phyloP scores from a whole-genome alignment of 2,113 vertebrate species.

The Patagioenas fasciata region DNA sequence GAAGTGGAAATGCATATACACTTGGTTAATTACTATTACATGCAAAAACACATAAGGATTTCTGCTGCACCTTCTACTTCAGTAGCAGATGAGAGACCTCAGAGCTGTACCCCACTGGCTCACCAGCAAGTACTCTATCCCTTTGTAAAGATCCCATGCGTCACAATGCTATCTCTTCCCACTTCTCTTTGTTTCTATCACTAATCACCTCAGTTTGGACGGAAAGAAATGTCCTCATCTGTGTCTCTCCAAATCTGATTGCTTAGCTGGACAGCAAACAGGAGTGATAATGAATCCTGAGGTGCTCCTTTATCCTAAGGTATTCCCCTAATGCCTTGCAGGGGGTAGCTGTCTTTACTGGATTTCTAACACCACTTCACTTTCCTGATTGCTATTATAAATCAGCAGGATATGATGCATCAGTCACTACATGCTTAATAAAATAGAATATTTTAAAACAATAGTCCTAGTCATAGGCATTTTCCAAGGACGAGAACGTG shows the following conservation, averaged over 20 bases:
- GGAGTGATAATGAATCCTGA: neutral
- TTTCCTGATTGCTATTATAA: neutral
- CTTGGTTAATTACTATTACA: neutral
- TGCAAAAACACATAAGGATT: neutral
- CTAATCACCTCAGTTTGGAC: neutral
- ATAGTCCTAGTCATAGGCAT: neutral
- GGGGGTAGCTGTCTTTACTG: neutral
- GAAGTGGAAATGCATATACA: neutral
- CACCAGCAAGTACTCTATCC: neutral
- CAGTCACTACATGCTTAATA: neutral
- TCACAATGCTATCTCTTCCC: neutral
- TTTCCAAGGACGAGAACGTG: neutral
- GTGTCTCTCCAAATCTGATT: neutral
- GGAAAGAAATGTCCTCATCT: neutral
- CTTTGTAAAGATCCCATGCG: neutral
- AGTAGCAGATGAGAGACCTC: neutral
- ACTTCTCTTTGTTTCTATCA: neutral
- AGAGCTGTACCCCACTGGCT: neutral
- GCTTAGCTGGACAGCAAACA: neutral
- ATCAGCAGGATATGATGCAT: constrained; percentile 2
- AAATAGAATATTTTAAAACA: constrained; percentile 5
- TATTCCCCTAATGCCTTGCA: neutral
- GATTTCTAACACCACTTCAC: neutral
- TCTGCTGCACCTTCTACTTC: neutral
- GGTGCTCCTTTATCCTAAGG: neutral